Evolutionary conservation across 2,113 vertebrate genomes (phyloP), one percentile per base, ranked within the genome.

Genomic region (Rynchops niger): DNA sequence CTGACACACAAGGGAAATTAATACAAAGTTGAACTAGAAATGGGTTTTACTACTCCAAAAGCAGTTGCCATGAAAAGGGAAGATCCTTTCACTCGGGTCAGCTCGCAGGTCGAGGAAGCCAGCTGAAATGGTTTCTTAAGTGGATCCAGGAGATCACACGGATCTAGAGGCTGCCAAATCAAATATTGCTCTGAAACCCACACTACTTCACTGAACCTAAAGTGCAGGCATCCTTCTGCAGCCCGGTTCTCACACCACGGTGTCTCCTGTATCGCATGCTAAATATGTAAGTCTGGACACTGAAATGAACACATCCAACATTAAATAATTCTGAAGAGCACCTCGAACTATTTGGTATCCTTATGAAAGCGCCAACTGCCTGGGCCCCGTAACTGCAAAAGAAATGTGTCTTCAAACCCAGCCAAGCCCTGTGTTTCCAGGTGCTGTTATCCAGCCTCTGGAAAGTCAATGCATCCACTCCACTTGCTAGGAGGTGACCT

Each of bases 231-330:
- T 21, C 38, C 40, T 17, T 65, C 82, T 42, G 49, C 43, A 71
- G 29, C 26, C 42, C 21, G 18, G n/a, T 40, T n/a, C 50, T 58
- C 42, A 7, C 50, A n/a, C 12, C 29, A 23, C 2, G 0, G 15
- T 1, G 2, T 11, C 67, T 50, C 67, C 61, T 25, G 32, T 32
- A 30, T 56, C 1, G 0, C 49, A 9, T 2, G 1, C 27, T n/a
- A 23, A 50, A 10, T 15, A 6, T 20, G 0, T 7, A 6, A 38
- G 34, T n/a, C 42, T 19, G 29, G 40, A 21, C 55, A 32, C 23
- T 0, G 10, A 76, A n/a, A 58, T 2, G 3, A 58, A 38, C 11
- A 3, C n/a, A 20, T 76, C 34, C 34, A 9, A 15, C 9, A 4
- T 4, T 13, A 45, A 70, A 34, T 19, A 26, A n/a, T 36, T 40